A percentile compares a stretch with the other conserved stretches of the same genome.
Evolutionary conservation across 1,140 invertebrate genomes (phyloP).

Genomic region (Agrilus planipennis): DNA sequence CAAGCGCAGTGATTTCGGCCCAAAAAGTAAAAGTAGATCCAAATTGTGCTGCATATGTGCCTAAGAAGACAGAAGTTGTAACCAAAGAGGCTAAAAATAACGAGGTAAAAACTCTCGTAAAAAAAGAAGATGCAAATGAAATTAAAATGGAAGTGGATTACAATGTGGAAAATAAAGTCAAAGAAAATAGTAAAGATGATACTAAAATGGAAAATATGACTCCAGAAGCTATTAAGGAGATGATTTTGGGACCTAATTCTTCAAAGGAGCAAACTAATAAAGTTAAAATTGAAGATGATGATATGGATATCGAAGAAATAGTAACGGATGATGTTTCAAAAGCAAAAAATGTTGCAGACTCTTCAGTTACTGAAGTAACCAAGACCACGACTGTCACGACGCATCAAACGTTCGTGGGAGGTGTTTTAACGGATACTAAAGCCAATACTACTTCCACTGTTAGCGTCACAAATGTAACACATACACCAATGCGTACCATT

Average conservation of each 20-base stretch:
- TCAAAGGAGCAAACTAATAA: not conserved
- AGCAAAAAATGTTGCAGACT: no score
- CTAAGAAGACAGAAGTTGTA: constrained; percentile 19
- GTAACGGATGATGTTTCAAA: no score
- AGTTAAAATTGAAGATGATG: constrained; percentile 11
- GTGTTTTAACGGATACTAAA: constrained; percentile 31
- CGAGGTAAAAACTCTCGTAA: constrained; percentile 36
- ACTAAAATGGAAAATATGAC: constrained; percentile 24
- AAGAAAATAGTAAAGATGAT: constrained; percentile 15
- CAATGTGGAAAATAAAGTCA: constrained; percentile 5
- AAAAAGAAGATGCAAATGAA: constrained; percentile 34
- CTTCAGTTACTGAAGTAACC: constrained; percentile 27
- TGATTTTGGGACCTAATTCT: constrained; percentile 18
- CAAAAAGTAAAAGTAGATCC: constrained; percentile 41
- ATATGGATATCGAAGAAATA: no score
- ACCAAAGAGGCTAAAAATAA: constrained; percentile 30
- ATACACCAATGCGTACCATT: constrained; percentile 37
- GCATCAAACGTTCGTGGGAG: constrained; percentile 32
- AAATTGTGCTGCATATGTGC: constrained; percentile 33
- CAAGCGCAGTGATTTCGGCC: constrained; percentile 43
- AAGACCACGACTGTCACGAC: constrained; percentile 35
- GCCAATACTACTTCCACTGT: constrained; percentile 26
- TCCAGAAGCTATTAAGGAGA: constrained; percentile 28
- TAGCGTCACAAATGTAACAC: constrained; percentile 27
- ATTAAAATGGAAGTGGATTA: constrained; percentile 6